A percentile compares a stretch with the other conserved stretches of the same genome.
These are phyloP conservation scores for Leptinotarsa texana DNA, from an alignment of 1,140 invertebrate genomes.

Conservation along the genomic window DNA sequence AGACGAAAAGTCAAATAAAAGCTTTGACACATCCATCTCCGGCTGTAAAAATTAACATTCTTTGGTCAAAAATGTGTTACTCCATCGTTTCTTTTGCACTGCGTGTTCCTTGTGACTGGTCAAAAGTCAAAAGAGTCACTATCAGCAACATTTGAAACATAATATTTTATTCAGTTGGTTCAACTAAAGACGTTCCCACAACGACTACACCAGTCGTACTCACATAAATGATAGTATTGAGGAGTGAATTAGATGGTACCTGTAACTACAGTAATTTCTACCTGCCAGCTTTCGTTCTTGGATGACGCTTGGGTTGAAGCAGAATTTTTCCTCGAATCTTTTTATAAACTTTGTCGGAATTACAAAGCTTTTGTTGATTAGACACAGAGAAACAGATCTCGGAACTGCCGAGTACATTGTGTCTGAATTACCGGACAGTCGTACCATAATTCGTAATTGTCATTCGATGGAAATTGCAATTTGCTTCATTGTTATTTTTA, in stretches of 20 bases:
- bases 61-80: no score
- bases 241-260: neutral
- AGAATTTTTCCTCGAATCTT: slow-evolving; percentile 24
- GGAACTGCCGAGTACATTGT: slow-evolving; percentile 15
- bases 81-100: no score
- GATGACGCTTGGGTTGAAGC: neutral
- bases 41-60: no score
- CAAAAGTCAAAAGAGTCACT: no score
- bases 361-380: slow-evolving; percentile 26
- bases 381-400: slow-evolving; percentile 22
- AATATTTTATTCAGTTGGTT: no score
- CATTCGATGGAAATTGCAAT: slow-evolving; percentile 19
- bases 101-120: no score
- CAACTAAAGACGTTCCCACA: no score
- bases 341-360: slow-evolving; percentile 19
- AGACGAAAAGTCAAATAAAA: no score
- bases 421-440: slow-evolving; percentile 17
- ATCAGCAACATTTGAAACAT: slow-evolving; percentile 1
- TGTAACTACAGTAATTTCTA: slow-evolving; percentile 12
- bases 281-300: neutral
- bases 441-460: slow-evolving; percentile 15
- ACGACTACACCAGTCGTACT: no score
- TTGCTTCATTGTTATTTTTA: slow-evolving; percentile 18
- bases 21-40: no score
- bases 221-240: neutral